phyloP scores from a whole-genome alignment of 2,888 invertebrate species.

The Crioceris asparagi region DNA sequence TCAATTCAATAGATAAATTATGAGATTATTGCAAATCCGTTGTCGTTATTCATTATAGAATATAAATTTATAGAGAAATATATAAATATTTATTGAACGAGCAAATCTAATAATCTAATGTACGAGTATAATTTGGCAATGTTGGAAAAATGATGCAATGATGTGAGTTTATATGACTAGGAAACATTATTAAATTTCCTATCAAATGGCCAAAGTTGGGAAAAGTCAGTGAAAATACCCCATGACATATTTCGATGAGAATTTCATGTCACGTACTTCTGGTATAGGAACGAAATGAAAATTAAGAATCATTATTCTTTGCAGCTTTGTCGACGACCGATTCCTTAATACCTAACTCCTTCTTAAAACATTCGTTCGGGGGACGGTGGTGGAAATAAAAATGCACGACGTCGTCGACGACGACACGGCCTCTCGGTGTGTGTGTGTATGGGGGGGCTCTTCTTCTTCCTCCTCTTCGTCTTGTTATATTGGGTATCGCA shows the following conservation, averaged over 20 bases:
- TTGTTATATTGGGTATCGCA: constrained; percentile 30
- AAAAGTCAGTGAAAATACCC: constrained; percentile 35
- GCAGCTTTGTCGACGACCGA: constrained; percentile 39
- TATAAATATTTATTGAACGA: too few species aligned
- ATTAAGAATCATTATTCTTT: constrained; percentile 43
- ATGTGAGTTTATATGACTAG: too few species aligned
- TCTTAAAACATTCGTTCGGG: constrained; percentile 34
- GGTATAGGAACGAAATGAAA: constrained; percentile 41
- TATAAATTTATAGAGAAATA: too few species aligned
- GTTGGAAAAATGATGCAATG: too few species aligned
- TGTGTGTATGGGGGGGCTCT: too few species aligned
- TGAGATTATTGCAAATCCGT: too few species aligned
- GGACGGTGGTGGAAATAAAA: constrained; percentile 36
- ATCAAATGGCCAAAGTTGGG: constrained; percentile 38
- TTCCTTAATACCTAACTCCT: constrained; percentile 38
- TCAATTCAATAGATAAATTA: too few species aligned
- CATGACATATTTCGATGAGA: constrained; percentile 35
- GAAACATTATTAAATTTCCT: constrained; percentile 40
- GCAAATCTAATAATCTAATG: too few species aligned
- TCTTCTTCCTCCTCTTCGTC: too few species aligned
- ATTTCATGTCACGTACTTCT: constrained; percentile 37
- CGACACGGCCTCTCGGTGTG: constrained; percentile 31
- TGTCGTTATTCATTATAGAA: too few species aligned
- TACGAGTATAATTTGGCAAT: too few species aligned
- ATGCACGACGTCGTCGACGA: constrained; percentile 36